These are phyloP conservation scores for Caradrina clavipalpis DNA, from an alignment of 2,888 invertebrate species.

Conservation along the genomic window DNA sequence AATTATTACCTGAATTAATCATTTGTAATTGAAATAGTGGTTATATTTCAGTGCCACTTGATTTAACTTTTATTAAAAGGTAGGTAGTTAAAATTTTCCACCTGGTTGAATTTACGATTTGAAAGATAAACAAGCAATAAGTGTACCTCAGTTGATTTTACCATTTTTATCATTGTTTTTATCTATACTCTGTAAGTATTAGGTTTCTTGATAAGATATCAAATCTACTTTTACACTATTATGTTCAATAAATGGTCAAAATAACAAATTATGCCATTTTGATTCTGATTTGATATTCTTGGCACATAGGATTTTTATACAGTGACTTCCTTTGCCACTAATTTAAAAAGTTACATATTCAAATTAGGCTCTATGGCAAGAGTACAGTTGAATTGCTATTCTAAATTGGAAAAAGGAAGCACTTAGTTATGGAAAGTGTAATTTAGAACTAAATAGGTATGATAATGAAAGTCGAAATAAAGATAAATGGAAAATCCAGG, in stretches of 20 bases:
- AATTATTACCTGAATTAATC: not conserved
- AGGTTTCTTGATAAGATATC: conserved; percentile 48
- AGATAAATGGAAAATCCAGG: not conserved
- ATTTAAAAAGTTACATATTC: conserved; percentile 49
- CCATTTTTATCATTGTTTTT: conserved; percentile 49
- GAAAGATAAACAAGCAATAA: conserved; percentile 21
- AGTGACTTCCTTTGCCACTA: conserved; percentile 44
- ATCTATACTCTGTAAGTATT: conserved; percentile 45
- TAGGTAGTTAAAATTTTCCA: conserved; percentile 20
- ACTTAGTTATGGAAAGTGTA: conserved; percentile 14
- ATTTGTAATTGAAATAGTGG: not conserved
- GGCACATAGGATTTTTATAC: conserved; percentile 30
- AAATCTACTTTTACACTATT: conserved; percentile 20
- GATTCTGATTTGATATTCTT: conserved; percentile 42
- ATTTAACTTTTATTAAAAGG: not conserved
- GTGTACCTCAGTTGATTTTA: conserved; percentile 40
- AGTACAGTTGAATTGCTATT: conserved; percentile 42
- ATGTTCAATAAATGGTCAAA: conserved; percentile 43
- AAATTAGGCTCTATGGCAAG: conserved; percentile 49
- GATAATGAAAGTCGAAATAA: conserved; percentile 4
- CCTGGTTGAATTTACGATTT: conserved; percentile 15
- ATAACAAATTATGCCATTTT: conserved; percentile 20
- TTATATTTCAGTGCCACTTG: not conserved
- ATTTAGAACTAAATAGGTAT: conserved; percentile 15
- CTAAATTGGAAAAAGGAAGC: conserved; percentile 28